A percentile compares a stretch with the other conserved stretches of the same genome.
These are phyloP conservation scores for Phymatocera aterrima DNA, from an alignment of 2,888 invertebrate genomes.

Conservation along the genomic window DNA sequence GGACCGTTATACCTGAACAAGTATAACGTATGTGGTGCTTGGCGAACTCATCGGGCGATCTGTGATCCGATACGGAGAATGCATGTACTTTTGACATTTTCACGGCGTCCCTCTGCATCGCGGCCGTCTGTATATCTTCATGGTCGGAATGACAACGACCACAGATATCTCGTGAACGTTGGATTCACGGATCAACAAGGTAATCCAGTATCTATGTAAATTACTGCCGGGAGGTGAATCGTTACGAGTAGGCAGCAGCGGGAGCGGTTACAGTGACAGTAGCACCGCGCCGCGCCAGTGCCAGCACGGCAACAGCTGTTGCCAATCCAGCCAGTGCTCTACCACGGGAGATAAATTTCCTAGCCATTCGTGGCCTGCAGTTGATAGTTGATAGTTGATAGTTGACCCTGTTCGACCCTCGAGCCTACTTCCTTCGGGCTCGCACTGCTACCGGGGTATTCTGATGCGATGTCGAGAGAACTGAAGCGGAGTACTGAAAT, in stretches of 20 bases:
- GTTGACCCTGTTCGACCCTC: background rate
- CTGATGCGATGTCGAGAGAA: background rate
- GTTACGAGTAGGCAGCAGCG: background rate
- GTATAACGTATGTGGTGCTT: no score
- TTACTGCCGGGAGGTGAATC: conserved; percentile 14
- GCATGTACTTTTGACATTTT: background rate
- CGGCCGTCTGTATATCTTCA: no score
- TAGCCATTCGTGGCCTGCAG: conserved; percentile 34
- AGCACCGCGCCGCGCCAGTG: conserved; percentile 11
- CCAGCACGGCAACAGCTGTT: conserved; percentile 42
- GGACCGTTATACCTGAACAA: no score
- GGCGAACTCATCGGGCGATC: no score
- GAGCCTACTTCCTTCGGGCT: background rate
- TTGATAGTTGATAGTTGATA: background rate
- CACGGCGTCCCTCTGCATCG: no score
- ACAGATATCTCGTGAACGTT: no score
- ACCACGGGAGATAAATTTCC: conserved; percentile 30
- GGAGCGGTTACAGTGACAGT: background rate
- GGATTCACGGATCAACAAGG: background rate
- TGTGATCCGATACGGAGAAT: background rate
- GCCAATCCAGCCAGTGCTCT: conserved; percentile 10
- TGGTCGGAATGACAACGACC: no score
- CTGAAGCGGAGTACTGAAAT: background rate
- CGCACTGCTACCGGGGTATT: background rate
- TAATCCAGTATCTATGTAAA: conserved; percentile 42